Base-by-base conservation (phyloP, 1,140 invertebrate species). In the Centruroides vittatus region DNA sequence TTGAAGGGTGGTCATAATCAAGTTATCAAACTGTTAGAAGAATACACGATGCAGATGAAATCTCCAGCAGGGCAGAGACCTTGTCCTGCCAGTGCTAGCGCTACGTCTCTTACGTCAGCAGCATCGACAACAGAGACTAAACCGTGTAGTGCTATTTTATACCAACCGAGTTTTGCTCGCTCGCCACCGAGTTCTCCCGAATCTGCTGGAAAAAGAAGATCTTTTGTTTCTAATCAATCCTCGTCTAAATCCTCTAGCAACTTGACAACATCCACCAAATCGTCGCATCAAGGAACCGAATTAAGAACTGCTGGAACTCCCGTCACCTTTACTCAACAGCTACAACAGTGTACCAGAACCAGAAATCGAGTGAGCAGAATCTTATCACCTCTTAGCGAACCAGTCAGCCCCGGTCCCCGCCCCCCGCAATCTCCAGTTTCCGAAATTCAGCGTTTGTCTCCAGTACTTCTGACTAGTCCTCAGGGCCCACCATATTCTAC, bases 321-420 rank as follows among this genome's bases (percentile, higher is more conserved):
- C 57, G 56, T 78, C 60, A 75, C 84, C 10, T 88, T 88, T 68
- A 88, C 85, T 4, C 85, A 87, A 71, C 85, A 88, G 73, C 71
- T 89, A 11, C 85, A 89, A 65, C 78, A 78, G 66, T 76, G 75
- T 66, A 77, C 75, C 58, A 71, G 72, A 36, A 75, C 73, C 59
- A 67, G 75, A 36, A 68, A 70, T 48, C 67, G 73, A 41, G 69
- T 73, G 59, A 72, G 73, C 65, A 61, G 74, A 13, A 70, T 85
- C 36, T 72, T 86, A n/a, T 85, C 84, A 9, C 76, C 86, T 35
- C 81, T 86, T 62, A 84, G 82, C 68, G 85, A 86, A 67, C 84
- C 85, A 3, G 82, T 85, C 66, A 85, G 82, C 66, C 89, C 88
- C 1, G 81, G 89, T 41, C 90, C 90, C 69, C 86, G 87, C 3